Evolutionary conservation across 2,888 invertebrate species (phyloP).

Genomic region (Pomacea canaliculata): DNA sequence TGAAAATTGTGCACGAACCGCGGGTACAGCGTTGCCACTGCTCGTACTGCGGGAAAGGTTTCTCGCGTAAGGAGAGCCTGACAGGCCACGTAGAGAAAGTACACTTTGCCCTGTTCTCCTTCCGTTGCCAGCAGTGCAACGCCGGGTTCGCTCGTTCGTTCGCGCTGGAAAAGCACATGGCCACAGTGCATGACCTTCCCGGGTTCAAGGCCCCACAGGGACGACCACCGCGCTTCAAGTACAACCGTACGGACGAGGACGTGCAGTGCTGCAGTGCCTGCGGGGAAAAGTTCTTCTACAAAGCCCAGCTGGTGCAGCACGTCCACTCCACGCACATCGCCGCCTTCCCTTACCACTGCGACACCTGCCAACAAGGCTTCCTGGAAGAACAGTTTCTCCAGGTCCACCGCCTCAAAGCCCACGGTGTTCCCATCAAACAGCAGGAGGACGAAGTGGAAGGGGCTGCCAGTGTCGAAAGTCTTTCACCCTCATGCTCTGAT

Average conservation of each 20-base stretch:
- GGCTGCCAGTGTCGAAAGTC: not conserved
- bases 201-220: constrained; percentile 28
- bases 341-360: constrained; percentile 49
- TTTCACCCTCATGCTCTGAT: not conserved
- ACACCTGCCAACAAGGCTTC: constrained; percentile 53
- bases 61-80: constrained; percentile 45
- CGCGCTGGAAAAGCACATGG: constrained; percentile 51
- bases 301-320: constrained; percentile 53
- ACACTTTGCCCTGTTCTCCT: constrained; percentile 52
- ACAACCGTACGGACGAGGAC: constrained; percentile 43
- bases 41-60: constrained; percentile 58
- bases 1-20: constrained; percentile 44
- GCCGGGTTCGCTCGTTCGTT: constrained; percentile 40
- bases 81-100: constrained; percentile 48
- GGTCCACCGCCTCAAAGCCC: constrained; percentile 47
- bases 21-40: constrained; percentile 52
- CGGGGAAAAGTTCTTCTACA: constrained; percentile 47
- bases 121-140: constrained; percentile 42
- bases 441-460: constrained; percentile 5
- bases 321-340: constrained; percentile 49
- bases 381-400: constrained; percentile 42
- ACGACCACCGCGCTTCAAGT: constrained; percentile 40
- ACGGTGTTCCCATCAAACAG: constrained; percentile 29
- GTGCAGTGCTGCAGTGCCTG: constrained; percentile 52
- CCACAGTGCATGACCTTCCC: constrained; percentile 39